Evolutionary conservation across 53 echinoderm and acorn worm species (phyloP).

Genomic region (Echinarachnius parma): DNA sequence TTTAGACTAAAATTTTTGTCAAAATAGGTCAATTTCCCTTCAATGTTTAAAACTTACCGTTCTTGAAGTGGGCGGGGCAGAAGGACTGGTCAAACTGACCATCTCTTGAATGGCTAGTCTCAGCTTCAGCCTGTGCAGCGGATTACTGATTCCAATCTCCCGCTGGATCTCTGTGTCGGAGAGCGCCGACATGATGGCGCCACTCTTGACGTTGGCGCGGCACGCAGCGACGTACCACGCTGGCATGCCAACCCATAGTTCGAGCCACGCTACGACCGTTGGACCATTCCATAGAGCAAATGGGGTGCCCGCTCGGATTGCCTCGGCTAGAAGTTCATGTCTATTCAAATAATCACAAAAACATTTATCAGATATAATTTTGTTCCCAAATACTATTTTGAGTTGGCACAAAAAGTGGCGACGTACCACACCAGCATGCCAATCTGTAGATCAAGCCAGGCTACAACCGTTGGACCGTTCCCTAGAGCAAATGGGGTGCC

Average conservation of each 20-base stretch:
- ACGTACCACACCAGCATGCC: too few species aligned
- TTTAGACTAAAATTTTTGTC: too few species aligned
- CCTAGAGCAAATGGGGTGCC: too few species aligned
- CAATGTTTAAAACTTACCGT: constrained; percentile 93
- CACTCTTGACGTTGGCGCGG: constrained; percentile 94
- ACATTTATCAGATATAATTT: too few species aligned
- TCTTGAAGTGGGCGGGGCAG: constrained; percentile 94
- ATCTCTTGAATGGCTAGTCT: constrained; percentile 97
- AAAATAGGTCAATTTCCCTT: too few species aligned
- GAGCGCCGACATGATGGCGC: constrained; percentile 98
- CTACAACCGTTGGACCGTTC: too few species aligned
- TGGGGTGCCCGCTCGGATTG: constrained; percentile 90
- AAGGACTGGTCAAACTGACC: constrained; percentile 95
- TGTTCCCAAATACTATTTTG: too few species aligned
- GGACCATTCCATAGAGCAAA: constrained; percentile 99
- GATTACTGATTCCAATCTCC: constrained; percentile 97
- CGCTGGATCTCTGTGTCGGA: constrained; percentile 97
- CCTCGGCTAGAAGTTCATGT: constrained; percentile 92
- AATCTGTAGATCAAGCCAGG: too few species aligned
- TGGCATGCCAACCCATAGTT: constrained; percentile 98
- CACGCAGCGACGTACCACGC: constrained; percentile 99
- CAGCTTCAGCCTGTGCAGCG: constrained; percentile 86
- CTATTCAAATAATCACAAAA: too few species aligned
- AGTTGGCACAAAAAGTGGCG: too few species aligned
- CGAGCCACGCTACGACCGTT: constrained; percentile 94